Evolutionary conservation across 2,888 invertebrate species (phyloP).

Genomic region (Oscheius sp.): DNA sequence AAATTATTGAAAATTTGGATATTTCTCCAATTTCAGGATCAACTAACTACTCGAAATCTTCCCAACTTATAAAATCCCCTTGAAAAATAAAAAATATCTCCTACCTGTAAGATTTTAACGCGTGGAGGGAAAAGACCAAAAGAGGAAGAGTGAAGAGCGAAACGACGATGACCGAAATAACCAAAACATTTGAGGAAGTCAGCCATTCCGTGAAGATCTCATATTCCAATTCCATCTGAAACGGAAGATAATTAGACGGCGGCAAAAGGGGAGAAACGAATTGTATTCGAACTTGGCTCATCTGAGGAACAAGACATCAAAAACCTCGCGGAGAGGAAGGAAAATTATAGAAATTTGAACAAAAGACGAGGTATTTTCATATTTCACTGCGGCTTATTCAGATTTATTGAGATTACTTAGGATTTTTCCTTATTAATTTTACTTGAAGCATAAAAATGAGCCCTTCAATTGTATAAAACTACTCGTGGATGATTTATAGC

Average conservation of each 20-base stretch:
- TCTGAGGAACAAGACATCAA: background rate
- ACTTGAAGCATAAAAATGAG: too few relatives aligned
- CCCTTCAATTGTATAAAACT: too few relatives aligned
- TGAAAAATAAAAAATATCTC: background rate
- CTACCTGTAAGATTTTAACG: constrained; percentile 36
- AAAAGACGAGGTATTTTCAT: too few relatives aligned
- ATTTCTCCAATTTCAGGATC: background rate
- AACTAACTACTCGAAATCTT: background rate
- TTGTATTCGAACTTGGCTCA: too few relatives aligned
- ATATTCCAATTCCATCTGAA: constrained; percentile 31
- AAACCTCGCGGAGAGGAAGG: background rate
- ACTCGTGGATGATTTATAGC: too few relatives aligned
- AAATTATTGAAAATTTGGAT: background rate
- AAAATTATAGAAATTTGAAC: too few relatives aligned
- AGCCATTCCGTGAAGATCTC: constrained; percentile 51
- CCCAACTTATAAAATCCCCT: background rate
- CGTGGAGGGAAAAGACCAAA: constrained; percentile 41
- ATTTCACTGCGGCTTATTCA: too few relatives aligned
- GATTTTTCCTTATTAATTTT: too few relatives aligned
- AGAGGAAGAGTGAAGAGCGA: constrained; percentile 52
- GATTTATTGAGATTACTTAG: too few relatives aligned
- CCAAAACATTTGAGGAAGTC: constrained; percentile 47
- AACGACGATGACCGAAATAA: constrained; percentile 50
- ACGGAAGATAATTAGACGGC: background rate
- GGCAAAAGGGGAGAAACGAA: background rate